These are phyloP conservation scores for Tethya wilhelma DNA, from an alignment of 37 sponge, comb jelly and placozoan genomes.

Conservation along the genomic window DNA sequence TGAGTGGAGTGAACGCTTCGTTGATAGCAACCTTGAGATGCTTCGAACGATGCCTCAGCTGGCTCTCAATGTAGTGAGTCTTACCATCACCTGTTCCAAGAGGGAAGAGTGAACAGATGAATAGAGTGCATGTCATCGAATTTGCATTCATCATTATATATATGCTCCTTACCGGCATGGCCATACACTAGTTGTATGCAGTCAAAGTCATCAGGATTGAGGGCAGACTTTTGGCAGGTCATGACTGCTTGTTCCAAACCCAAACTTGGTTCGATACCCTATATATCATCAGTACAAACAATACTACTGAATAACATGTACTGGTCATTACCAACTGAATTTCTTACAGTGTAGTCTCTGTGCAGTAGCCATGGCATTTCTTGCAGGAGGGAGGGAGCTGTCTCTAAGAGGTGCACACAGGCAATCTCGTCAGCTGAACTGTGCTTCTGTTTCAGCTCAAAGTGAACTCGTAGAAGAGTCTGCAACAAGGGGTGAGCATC, in stretches of 20 bases:
- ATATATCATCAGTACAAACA: neutral
- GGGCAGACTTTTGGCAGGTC: conserved; percentile 20
- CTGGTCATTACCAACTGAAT: neutral
- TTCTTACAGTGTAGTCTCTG: conserved; percentile 72
- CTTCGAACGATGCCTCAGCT: conserved; percentile 16
- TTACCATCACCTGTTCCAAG: conserved; percentile 67
- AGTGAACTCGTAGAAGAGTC: conserved; percentile 60
- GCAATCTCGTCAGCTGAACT: neutral
- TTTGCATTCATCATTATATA: neutral
- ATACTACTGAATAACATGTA: neutral
- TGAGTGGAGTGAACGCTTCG: conserved; percentile 69
- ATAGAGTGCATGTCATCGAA: no score
- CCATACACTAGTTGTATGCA: conserved; percentile 64
- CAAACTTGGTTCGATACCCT: conserved; percentile 22
- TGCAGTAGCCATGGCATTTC: conserved; percentile 78
- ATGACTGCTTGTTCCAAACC: conserved; percentile 19
- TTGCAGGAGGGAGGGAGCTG: conserved; percentile 70
- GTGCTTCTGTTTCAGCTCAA: conserved; percentile 49
- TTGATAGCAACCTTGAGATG: conserved; percentile 57
- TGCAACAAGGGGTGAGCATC: conserved; percentile 1
- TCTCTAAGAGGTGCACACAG: conserved; percentile 77
- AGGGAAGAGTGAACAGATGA: conserved; percentile 21
- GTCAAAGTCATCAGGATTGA: conserved; percentile 45
- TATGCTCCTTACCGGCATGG: conserved; percentile 43
- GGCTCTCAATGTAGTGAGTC: conserved; percentile 70